Evolutionary conservation across 2,888 invertebrate genomes (phyloP), one percentile per base, ranked within the genome.

Genomic region (Tetragonisca angustula): DNA sequence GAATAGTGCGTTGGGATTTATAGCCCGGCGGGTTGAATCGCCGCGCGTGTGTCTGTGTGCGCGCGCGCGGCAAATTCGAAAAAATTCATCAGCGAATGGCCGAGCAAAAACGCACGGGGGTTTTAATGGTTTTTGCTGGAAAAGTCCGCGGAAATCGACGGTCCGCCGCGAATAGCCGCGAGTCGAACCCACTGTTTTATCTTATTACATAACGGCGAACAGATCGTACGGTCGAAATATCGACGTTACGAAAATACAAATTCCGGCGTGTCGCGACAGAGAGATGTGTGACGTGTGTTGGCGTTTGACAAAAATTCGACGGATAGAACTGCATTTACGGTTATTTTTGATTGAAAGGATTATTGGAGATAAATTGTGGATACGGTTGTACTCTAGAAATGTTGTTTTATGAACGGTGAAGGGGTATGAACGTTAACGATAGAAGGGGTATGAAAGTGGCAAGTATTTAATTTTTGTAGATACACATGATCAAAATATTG

Each of bases 161-260:
- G 15, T 19, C 5, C 24, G 32, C 64, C 52, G 49, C 73, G 73
- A 77, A 75, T 61, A 54, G 21, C 19, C n/a, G 73, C 79, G 59
- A 75, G 15, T 62, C 36, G 9, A 43, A 70, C 76, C 67, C 56
- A 50, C 61, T 24, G 71, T 77, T 79, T 86, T 82, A 81, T 84
- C 79, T 88, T 83, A 88, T 81, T 87, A 61, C 49, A 43, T 65
- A 54, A 70, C 65, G 21, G 17, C 21, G 54, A 1, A 67, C 59
- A 52, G 32, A 72, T 59, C 59, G 43, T 71, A 36, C 17, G 65
- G 21, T 56, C 21, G 27, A 27, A 52, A 49, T 59, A 69, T 75
- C 71, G 77, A 67, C 81, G 79, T 79, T 32, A 61, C 43, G 43
- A 36, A 85, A 81, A 85, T 88, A 81, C 68, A 83, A 87, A 88